These are phyloP conservation scores for Graptemys geographica DNA, from an alignment of 2,797 vertebrate species.

Conservation along the genomic window DNA sequence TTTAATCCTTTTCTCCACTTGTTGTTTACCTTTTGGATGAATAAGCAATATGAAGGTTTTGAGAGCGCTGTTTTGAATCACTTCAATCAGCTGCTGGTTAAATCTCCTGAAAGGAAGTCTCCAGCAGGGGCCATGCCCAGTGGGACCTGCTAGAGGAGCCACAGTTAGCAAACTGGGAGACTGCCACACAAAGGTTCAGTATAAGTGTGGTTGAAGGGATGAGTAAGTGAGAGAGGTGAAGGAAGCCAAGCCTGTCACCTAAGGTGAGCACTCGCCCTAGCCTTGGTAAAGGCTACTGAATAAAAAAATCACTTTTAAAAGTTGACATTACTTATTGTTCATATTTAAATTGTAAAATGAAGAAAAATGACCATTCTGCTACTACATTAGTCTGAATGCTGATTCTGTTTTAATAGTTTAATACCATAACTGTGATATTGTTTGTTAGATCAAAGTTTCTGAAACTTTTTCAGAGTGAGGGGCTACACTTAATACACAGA, in stretches of 20 bases:
- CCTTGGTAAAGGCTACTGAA: neutral
- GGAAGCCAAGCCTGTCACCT: neutral
- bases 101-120: neutral
- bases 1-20: neutral
- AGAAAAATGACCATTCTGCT: neutral
- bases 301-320: neutral
- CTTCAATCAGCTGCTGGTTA: neutral
- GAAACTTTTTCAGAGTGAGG: neutral
- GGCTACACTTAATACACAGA: neutral
- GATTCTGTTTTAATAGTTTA: neutral
- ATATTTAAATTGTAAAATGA: neutral
- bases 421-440: neutral
- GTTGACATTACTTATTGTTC: neutral
- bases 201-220: neutral
- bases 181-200: neutral
- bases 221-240: neutral
- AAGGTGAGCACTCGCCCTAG: neutral
- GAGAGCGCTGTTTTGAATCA: neutral
- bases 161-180: neutral
- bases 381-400: neutral
- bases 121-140: no score
- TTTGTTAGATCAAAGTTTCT: neutral
- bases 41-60: neutral
- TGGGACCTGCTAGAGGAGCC: neutral
- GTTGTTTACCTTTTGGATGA: neutral